Evolutionary conservation across 2,797 vertebrate species (phyloP).

Genomic region (Molossus alvarezi): DNA sequence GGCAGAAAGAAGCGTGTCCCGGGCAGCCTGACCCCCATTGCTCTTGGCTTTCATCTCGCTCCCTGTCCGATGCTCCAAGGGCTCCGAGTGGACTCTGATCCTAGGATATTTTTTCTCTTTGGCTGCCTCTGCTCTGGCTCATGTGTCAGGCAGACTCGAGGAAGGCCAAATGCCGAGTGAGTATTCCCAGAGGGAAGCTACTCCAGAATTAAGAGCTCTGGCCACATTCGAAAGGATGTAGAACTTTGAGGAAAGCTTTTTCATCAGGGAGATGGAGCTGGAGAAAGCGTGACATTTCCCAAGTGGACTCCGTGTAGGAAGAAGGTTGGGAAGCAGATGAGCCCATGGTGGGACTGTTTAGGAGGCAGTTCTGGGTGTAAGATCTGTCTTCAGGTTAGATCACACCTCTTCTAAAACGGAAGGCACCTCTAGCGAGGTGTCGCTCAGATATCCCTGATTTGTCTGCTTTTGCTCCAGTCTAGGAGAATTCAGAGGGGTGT

Average conservation of each 20-base stretch:
- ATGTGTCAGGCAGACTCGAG: constrained; percentile 68
- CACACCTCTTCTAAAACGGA: background rate
- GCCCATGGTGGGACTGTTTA: accelerated
- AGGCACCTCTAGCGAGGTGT: background rate
- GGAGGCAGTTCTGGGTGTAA: background rate
- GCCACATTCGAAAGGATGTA: background rate
- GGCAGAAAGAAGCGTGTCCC: constrained; percentile 61
- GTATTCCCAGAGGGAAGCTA: constrained; percentile 35
- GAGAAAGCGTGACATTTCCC: background rate
- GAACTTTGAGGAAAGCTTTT: background rate
- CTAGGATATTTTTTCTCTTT: background rate
- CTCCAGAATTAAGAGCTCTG: constrained; percentile 18
- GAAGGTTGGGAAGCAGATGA: background rate
- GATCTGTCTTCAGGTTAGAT: background rate
- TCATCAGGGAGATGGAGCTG: background rate
- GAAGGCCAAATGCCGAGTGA: constrained; percentile 11
- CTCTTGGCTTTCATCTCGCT: constrained; percentile 71
- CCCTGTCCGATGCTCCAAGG: constrained; percentile 56
- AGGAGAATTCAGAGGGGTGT: background rate
- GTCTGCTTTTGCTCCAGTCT: background rate
- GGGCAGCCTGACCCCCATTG: constrained; percentile 82
- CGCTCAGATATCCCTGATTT: background rate
- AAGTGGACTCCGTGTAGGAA: background rate
- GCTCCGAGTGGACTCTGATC: constrained; percentile 49
- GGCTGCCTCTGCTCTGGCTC: constrained; percentile 76